These are phyloP conservation scores for Danio tinwini DNA, from an alignment of 2,797 vertebrate genomes.

Conservation along the genomic window DNA sequence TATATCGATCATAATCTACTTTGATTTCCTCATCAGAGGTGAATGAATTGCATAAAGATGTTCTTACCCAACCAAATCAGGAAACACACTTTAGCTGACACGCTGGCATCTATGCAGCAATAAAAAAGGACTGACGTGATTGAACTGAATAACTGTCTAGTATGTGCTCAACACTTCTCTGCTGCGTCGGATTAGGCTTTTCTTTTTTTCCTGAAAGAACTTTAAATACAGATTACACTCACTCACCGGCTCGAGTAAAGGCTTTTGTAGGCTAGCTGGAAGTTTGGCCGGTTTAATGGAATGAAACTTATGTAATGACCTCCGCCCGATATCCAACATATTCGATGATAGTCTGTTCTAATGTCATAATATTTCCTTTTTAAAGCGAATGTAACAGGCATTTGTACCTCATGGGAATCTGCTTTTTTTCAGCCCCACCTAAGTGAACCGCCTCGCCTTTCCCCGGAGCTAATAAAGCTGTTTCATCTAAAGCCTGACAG, in stretches of 20 bases:
- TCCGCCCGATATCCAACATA: slow-evolving; percentile 6
- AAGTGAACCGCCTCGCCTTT: slow-evolving; percentile 45
- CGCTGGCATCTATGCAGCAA: slow-evolving; percentile 50
- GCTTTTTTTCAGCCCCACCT: slow-evolving; percentile 50
- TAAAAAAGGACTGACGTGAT: slow-evolving; percentile 19
- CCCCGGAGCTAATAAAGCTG: slow-evolving; percentile 31
- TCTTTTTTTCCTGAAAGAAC: background rate
- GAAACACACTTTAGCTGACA: slow-evolving; percentile 58
- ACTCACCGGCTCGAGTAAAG: slow-evolving; percentile 10
- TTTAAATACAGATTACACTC: slow-evolving; percentile 25
- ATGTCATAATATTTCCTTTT: background rate
- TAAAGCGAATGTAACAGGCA: background rate
- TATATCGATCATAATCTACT: background rate
- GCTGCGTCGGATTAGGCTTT: background rate
- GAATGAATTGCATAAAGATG: slow-evolving; percentile 59
- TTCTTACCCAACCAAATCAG: slow-evolving; percentile 52
- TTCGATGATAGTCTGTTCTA: background rate
- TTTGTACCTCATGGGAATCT: background rate
- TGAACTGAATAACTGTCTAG: slow-evolving; percentile 17
- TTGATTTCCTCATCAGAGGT: slow-evolving; percentile 32
- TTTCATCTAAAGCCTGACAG: background rate
- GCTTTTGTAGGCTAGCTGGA: slow-evolving; percentile 31
- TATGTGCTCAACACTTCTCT: background rate
- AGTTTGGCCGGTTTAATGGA: slow-evolving; percentile 43
- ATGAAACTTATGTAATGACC: slow-evolving; percentile 49